Conservation (phyloP, 2,888 invertebrate genomes). For the Ormyrus pomaceus region DNA sequence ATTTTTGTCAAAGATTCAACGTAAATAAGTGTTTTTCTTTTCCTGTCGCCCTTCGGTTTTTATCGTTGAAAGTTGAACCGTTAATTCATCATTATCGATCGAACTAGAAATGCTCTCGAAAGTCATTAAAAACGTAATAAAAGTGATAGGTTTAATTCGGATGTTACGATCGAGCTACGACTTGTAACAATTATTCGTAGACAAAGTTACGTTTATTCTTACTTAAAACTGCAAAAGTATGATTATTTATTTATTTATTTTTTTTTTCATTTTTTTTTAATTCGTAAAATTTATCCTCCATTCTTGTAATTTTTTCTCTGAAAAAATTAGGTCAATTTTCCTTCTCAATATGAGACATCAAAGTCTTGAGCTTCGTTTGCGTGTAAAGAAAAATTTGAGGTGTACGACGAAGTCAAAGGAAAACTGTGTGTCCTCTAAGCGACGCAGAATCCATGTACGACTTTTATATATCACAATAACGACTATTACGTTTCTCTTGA, state of each 20-base stretch:
- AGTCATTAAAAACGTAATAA: slow-evolving; percentile 51
- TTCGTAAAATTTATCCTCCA: slow-evolving; percentile 11
- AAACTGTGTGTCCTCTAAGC: background rate
- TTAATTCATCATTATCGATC: slow-evolving; percentile 43
- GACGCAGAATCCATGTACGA: slow-evolving; percentile 13
- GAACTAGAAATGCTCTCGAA: slow-evolving; percentile 45
- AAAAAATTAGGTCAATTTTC: slow-evolving; percentile 35
- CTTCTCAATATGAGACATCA: slow-evolving; percentile 53
- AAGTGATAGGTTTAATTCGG: slow-evolving; percentile 49
- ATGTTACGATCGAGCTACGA: slow-evolving; percentile 44
- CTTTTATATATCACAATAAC: slow-evolving; percentile 19
- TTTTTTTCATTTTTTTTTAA: slow-evolving; percentile 4
- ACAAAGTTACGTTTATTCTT: slow-evolving; percentile 34
- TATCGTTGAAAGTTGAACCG: slow-evolving; percentile 6
- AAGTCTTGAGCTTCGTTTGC: slow-evolving; percentile 24
- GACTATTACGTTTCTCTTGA: slow-evolving; percentile 13
- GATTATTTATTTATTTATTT: background rate
- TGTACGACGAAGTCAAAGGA: background rate
- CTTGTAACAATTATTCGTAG: slow-evolving; percentile 49
- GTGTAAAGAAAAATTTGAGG: slow-evolving; percentile 14
- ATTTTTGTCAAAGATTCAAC: background rate
- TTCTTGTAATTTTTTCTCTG: slow-evolving; percentile 10
- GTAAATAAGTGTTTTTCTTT: slow-evolving; percentile 4
- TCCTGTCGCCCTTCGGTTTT: slow-evolving; percentile 1
- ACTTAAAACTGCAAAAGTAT: slow-evolving; percentile 45